Conservation (phyloP, 1,140 invertebrate genomes). For the Drosophila parvula region DNA sequence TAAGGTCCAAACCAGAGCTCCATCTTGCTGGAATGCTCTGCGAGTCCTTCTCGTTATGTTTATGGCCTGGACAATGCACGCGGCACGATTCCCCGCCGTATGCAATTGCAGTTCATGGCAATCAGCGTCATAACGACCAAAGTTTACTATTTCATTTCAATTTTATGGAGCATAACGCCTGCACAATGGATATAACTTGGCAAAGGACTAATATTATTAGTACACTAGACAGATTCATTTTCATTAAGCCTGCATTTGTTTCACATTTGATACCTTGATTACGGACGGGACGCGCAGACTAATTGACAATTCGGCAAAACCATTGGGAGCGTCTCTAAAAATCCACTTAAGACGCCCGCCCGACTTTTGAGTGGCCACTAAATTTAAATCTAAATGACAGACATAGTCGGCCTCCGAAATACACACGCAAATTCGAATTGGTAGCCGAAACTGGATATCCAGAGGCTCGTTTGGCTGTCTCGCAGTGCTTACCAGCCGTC, state of each 20-base stretch:
- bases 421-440: conserved; percentile 35
- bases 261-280: conserved; percentile 39
- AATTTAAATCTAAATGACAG: conserved; percentile 68
- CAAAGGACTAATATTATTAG: conserved; percentile 2
- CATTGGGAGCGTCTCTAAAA: conserved; percentile 40
- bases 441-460: conserved; percentile 43
- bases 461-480: conserved; percentile 57
- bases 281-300: conserved; percentile 22
- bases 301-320: conserved; percentile 46
- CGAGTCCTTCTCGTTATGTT: conserved; percentile 54
- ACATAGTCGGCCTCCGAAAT: conserved; percentile 45
- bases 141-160: conserved; percentile 78
- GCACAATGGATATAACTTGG: conserved; percentile 64
- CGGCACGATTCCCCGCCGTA: conserved; percentile 30
- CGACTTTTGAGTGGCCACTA: conserved; percentile 65
- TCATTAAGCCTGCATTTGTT: conserved; percentile 23
- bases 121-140: conserved; percentile 69
- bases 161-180: conserved; percentile 72
- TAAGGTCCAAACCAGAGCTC: conserved; percentile 6
- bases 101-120: conserved; percentile 79
- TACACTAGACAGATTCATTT: conserved; percentile 16
- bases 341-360: conserved; percentile 42
- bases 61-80: conserved; percentile 51
- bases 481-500: conserved; percentile 18
- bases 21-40: background rate